phyloP scores from a whole-genome alignment of 30 jellyfish, hydroid and myxozoan genomes.

The Sanderia malayensis region DNA sequence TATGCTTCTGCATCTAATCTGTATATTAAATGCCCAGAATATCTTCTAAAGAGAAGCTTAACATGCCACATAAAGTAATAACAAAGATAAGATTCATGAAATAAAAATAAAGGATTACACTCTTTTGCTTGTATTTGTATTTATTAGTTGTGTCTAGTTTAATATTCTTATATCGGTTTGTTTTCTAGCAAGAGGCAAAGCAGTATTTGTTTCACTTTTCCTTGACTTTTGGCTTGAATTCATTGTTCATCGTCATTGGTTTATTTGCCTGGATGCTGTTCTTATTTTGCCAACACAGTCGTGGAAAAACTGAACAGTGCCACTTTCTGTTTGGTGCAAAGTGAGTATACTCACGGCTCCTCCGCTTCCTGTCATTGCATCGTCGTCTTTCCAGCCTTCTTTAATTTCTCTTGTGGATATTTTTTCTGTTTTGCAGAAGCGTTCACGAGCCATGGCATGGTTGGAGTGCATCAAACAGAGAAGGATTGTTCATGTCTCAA shows the following conservation, averaged over 20 bases:
- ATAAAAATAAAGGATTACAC: background rate
- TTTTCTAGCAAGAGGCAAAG: conserved; percentile 55
- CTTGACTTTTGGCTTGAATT: conserved; percentile 68
- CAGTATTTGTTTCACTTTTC: conserved; percentile 57
- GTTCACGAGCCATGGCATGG: conserved; percentile 65
- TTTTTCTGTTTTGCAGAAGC: conserved; percentile 20
- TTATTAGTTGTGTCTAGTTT: background rate
- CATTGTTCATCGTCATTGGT: conserved; percentile 35
- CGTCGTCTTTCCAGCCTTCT: too few species aligned
- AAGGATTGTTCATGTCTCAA: conserved; percentile 57
- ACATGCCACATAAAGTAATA: too few species aligned
- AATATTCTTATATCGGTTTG: background rate
- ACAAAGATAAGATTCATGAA: too few species aligned
- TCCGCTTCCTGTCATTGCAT: too few species aligned
- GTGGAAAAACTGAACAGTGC: conserved; percentile 44
- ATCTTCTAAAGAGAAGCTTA: too few species aligned
- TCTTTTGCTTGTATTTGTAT: background rate
- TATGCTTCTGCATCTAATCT: too few species aligned
- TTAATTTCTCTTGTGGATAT: background rate
- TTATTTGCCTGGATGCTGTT: conserved; percentile 79
- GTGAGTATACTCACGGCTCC: conserved; percentile 11
- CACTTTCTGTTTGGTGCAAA: conserved; percentile 59
- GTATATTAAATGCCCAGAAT: too few species aligned
- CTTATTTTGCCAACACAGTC: conserved; percentile 51
- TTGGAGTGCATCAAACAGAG: conserved; percentile 53